phyloP scores from a whole-genome alignment of 2,797 vertebrate species.

The Pterois miles region DNA sequence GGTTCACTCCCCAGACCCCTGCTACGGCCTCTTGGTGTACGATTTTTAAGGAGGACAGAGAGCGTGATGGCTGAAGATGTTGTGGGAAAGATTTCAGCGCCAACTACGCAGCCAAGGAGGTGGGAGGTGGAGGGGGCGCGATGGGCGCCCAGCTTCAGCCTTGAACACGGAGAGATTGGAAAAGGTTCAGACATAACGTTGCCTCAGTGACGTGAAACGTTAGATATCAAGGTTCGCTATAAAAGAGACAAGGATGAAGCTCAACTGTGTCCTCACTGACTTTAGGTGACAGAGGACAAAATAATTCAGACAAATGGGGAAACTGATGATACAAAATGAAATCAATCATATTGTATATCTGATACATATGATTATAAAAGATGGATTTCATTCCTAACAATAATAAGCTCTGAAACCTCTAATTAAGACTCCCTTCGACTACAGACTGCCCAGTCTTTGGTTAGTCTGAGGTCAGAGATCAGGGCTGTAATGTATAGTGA shows the following conservation, averaged over 20 bases:
- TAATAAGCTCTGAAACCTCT: no score
- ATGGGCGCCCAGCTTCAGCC: slow-evolving; percentile 40
- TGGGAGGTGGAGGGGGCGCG: background rate
- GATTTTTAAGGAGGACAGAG: slow-evolving; percentile 29
- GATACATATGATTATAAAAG: background rate
- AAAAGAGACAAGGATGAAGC: slow-evolving; percentile 53
- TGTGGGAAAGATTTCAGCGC: slow-evolving; percentile 63
- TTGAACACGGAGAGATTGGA: slow-evolving; percentile 74
- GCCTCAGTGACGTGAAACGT: slow-evolving; percentile 56
- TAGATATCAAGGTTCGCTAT: slow-evolving; percentile 62
- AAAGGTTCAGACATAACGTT: slow-evolving; percentile 82
- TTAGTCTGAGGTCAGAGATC: background rate
- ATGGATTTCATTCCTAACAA: background rate
- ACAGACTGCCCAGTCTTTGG: background rate
- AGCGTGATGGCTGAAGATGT: slow-evolving; percentile 44
- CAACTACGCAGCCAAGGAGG: background rate
- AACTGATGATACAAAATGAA: background rate
- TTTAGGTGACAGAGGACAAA: background rate
- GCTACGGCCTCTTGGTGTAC: slow-evolving; percentile 9
- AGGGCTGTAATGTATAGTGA: background rate
- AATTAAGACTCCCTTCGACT: background rate
- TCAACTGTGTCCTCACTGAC: slow-evolving; percentile 1
- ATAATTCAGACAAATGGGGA: background rate
- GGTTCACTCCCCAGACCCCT: slow-evolving; percentile 13
- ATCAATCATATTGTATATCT: background rate